Percentiles rank a stretch among this genome's conserved stretches.
phyloP scores from a whole-genome alignment of 2,888 invertebrate genomes.

The Temnothorax rugatulus region DNA sequence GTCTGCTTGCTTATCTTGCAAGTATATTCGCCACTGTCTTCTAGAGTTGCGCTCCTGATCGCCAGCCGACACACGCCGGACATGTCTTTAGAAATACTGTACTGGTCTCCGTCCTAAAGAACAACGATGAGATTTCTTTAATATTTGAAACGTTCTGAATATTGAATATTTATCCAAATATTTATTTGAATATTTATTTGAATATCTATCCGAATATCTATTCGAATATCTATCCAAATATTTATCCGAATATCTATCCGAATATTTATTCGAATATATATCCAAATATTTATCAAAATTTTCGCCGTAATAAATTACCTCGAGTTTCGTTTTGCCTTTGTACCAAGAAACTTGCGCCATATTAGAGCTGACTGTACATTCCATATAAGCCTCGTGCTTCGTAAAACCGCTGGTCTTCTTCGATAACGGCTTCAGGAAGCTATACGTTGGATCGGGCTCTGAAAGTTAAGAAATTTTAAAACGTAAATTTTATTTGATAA shows the following conservation, averaged over 20 bases:
- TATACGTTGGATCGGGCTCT: constrained; percentile 98
- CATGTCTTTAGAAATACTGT: constrained; percentile 96
- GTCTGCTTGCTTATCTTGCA: constrained; percentile 96
- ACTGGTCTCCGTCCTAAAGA: constrained; percentile 92
- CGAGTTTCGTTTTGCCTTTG: constrained; percentile 92
- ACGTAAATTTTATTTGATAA: not conserved
- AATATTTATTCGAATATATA: too few relatives aligned
- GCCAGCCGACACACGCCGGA: constrained; percentile 95
- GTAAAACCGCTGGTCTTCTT: constrained; percentile 96
- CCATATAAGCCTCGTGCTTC: constrained; percentile 95
- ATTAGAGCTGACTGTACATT: constrained; percentile 97
- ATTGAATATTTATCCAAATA: too few relatives aligned
- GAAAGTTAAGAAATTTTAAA: constrained; percentile 68
- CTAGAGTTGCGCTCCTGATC: constrained; percentile 93
- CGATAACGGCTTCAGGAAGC: constrained; percentile 96
- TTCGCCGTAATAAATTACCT: constrained; percentile 81
- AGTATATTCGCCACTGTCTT: constrained; percentile 95
- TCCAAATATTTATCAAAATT: too few relatives aligned
- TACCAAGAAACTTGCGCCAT: constrained; percentile 98
- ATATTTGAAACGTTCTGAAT: not conserved
- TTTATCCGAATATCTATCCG: too few relatives aligned
- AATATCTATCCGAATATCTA: not conserved
- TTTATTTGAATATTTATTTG: not conserved
- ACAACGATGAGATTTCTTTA: not conserved
- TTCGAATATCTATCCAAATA: too few relatives aligned